Evolutionary conservation across 2,888 invertebrate genomes (phyloP), one percentile per base, ranked within the genome.

Genomic region (Epistrophella euchroma): DNA sequence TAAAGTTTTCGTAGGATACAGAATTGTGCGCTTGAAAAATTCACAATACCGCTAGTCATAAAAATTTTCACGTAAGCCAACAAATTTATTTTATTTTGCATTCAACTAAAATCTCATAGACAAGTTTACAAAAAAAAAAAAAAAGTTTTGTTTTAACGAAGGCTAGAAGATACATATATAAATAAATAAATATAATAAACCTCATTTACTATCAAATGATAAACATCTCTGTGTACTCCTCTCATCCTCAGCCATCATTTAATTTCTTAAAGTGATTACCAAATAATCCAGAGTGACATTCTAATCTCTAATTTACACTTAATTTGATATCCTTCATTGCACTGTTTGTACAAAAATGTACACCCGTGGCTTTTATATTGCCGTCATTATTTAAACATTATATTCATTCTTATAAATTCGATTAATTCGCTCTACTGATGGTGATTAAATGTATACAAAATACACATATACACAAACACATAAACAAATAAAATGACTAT

Each of bases 341-440:
- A n/a, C 0, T 43, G 45, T 55, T n/a, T 79, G 43, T 72, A 45
- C n/a, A 13, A 32, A 70, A n/a, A 35, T 28, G 4, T 28, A 70
- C 2, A 19, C 55, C 47, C 50, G 50, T 28, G 25, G 66, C 58
- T 55, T 45, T 79, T 75, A 66, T 71, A 84, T 37, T 79, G 50
- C 71, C 66, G 50, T 28, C 62, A 84, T 84, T 79, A 84, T 84
- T 84, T 80, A 17, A 71, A 75, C 79, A 79, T 84, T 84, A 84
- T 84, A 84, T 84, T 79, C 84, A 84, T 79, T 75, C 84, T 75
- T 84, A n/a, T n/a, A 72, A 79, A 80, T 84, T 84, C 75, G 84
- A 79, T 84, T 84, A 75, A 79, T 79, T 84, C 52, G 71, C 19
- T 52, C 11, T 22, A 11, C 11, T 6, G 1, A 6, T 25, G 25